phyloP scores from a whole-genome alignment of 2,113 vertebrate species.

The Gopherus flavomarginatus region DNA sequence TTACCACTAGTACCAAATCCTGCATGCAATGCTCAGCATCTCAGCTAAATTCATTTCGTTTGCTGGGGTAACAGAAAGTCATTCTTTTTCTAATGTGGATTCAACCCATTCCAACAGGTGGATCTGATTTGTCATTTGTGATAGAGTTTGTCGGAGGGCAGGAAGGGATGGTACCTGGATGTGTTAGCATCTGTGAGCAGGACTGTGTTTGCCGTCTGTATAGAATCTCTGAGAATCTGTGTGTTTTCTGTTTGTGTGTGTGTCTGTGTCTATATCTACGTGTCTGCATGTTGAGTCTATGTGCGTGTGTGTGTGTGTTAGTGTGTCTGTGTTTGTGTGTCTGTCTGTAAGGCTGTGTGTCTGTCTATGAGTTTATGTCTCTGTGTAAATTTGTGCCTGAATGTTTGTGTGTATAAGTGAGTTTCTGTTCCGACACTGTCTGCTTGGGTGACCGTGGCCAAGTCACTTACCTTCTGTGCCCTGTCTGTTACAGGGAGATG shows the following conservation, averaged over 20 bases:
- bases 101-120: not conserved
- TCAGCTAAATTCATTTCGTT: constrained; percentile 4
- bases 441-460: not conserved
- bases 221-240: not conserved
- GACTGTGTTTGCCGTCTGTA: not conserved
- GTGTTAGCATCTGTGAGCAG: not conserved
- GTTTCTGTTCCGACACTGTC: not conserved
- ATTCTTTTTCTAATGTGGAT: not conserved
- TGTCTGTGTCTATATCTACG: not conserved
- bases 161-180: rapidly evolving
- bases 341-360: not conserved
- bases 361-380: constrained; percentile 25
- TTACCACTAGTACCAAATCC: rapidly evolving
- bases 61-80: not conserved
- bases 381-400: constrained; percentile 12
- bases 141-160: rapidly evolving
- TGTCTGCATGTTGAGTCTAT: not conserved
- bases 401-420: not conserved
- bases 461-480: not conserved
- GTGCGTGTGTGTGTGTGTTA: not conserved
- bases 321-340: not conserved
- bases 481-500: not conserved
- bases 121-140: not conserved
- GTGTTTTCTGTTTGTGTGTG: not conserved
- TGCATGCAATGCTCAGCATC: not conserved